Base-by-base conservation (phyloP, 2,888 invertebrate species). In the Thecocarcelia acutangulata region DNA sequence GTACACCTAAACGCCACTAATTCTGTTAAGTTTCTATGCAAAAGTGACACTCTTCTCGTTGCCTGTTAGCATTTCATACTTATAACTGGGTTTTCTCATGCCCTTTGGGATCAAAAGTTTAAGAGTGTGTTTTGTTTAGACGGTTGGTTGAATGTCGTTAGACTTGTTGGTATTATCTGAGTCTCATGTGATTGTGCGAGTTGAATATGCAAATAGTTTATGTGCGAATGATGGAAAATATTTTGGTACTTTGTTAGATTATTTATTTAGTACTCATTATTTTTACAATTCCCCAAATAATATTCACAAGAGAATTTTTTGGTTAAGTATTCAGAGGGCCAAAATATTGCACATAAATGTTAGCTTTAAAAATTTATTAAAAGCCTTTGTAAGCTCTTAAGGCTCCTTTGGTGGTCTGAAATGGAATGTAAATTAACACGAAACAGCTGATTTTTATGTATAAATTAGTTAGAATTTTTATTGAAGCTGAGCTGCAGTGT, bases 41-140 rank as follows among this genome's bases (percentile, higher is more conserved):
- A 64, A 50, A 50, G 15, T 46, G 44, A 4, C 44, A 74, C 63
- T 69, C 52, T 44, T 40, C 61, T 42, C 13, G 24, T 40, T 44
- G 9, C 24, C 58, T 40, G 11, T 46, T 13, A 50, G 59, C 64
- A 80, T 52, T 59, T 64, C 54, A 54, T 46, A 59, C 52, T 59
- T 78, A 64, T 58, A 58, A 81, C 68, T 73, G 44, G 63, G 50
- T 15, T 69, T 70, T 73, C 40, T 64, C 9, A 75, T 82, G 82
- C 70, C 78, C 70, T 72, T 40, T 44, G 82, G 82, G 74, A 78
- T 61, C 74, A 75, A 46, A n/a, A 74, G 54, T 33, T 56, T 72
- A 77, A 58, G 68, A 81, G 61, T 64, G 21, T 61, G 46, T 63
- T 37, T 64, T 48, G 56, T 72, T 50, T 42, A 33, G 52, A 46